These are phyloP conservation scores for Sinodicranocentrus sp. DNA, from an alignment of 2,888 invertebrate species.

Conservation along the genomic window DNA sequence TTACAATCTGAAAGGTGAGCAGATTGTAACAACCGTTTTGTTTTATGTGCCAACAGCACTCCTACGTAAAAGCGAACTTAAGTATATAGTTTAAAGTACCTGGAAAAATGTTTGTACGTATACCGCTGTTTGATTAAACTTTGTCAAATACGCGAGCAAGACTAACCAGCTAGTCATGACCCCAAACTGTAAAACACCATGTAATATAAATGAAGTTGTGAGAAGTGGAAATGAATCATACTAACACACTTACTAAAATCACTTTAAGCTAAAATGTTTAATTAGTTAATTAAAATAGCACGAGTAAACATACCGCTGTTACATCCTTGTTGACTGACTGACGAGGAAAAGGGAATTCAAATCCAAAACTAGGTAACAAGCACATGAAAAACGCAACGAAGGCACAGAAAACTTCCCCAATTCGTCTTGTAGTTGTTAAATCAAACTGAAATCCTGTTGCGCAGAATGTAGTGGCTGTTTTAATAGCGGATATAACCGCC, in stretches of 20 bases:
- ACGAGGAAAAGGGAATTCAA: slow-evolving; percentile 32
- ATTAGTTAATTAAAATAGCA: not conserved
- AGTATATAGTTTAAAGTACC: slow-evolving; percentile 20
- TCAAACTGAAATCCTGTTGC: slow-evolving; percentile 56
- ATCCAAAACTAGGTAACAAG: slow-evolving; percentile 56
- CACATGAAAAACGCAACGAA: slow-evolving; percentile 61
- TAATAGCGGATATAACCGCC: slow-evolving; percentile 47
- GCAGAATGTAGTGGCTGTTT: slow-evolving; percentile 49
- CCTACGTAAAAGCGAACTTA: slow-evolving; percentile 2
- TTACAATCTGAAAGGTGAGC: slow-evolving; percentile 47
- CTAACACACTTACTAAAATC: too few species aligned
- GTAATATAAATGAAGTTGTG: too few species aligned
- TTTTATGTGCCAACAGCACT: too few species aligned
- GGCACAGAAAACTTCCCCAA: slow-evolving; percentile 60
- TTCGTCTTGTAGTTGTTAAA: slow-evolving; percentile 39
- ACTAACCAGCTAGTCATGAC: slow-evolving; percentile 63
- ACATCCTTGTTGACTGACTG: slow-evolving; percentile 49
- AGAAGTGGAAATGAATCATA: too few species aligned
- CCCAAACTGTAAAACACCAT: slow-evolving; percentile 42
- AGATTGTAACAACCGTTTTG: too few species aligned
- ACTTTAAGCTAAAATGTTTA: not conserved
- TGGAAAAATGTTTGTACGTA: slow-evolving; percentile 63
- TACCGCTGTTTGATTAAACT: slow-evolving; percentile 63
- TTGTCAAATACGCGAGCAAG: slow-evolving; percentile 52
- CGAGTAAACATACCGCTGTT: slow-evolving; percentile 36